A percentile compares a stretch with the other conserved stretches of the same genome.
phyloP scores from a whole-genome alignment of 2,888 invertebrate species.

The Cheilosia soror region DNA sequence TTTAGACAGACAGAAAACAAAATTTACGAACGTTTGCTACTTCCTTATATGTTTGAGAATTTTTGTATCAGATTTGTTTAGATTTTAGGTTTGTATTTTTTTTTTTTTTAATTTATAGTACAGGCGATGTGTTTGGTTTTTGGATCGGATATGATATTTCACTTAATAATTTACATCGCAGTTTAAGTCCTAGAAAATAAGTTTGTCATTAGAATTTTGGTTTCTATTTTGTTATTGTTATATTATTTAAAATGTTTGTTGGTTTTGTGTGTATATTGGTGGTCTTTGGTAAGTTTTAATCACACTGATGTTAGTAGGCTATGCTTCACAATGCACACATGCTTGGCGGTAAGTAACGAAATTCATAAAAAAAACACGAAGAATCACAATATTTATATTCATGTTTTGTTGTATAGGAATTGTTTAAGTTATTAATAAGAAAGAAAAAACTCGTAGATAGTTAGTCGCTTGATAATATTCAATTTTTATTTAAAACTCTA shows the following conservation, averaged over 20 bases:
- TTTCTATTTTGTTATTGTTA: slow-evolving; percentile 3
- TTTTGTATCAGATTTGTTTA: slow-evolving; percentile 28
- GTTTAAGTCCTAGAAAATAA: slow-evolving; percentile 81
- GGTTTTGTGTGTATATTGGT: slow-evolving; percentile 24
- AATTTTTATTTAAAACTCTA: not conserved
- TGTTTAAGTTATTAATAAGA: not conserved
- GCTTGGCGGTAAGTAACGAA: slow-evolving; percentile 39
- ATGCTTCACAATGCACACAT: slow-evolving; percentile 42
- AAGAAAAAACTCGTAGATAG: slow-evolving; percentile 44
- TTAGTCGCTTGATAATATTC: slow-evolving; percentile 67
- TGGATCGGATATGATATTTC: slow-evolving; percentile 76
- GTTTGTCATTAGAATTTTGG: slow-evolving; percentile 46
- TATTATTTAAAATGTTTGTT: slow-evolving; percentile 39
- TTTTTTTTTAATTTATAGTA: slow-evolving; percentile 43
- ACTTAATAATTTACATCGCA: slow-evolving; percentile 82
- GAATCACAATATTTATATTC: not conserved
- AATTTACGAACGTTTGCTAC: slow-evolving; percentile 67
- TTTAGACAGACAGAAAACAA: slow-evolving; percentile 37
- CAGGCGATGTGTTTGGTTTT: slow-evolving; percentile 56
- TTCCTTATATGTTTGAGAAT: slow-evolving; percentile 44
- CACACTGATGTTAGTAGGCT: slow-evolving; percentile 54
- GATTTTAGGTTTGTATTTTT: slow-evolving; percentile 33
- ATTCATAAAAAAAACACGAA: not conserved
- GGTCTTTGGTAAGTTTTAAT: not conserved
- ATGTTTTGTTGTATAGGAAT: not conserved